Percentiles rank a stretch among this genome's conserved stretches.
Conservation (phyloP, 2,797 vertebrate genomes). For the Brachyrhaphis roseni region DNA sequence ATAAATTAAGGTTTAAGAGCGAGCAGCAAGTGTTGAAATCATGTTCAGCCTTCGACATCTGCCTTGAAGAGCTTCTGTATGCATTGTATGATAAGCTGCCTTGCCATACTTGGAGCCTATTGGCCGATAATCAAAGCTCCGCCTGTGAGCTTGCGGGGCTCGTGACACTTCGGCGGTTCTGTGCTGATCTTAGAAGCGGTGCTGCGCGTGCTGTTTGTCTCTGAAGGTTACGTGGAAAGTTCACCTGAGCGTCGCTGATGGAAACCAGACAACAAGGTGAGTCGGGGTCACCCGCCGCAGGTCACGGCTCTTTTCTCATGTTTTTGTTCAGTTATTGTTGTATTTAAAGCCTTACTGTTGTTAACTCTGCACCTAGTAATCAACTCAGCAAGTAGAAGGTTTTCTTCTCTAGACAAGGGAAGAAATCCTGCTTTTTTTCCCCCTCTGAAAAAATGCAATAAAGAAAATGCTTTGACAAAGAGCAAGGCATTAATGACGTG, state of each 20-base stretch:
- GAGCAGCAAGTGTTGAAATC: neutral
- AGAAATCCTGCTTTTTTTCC: too few species aligned
- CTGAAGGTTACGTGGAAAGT: conserved; percentile 15
- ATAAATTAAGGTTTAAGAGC: neutral
- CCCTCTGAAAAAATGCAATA: too few species aligned
- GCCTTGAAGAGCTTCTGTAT: neutral
- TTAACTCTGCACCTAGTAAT: neutral
- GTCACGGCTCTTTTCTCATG: too few species aligned
- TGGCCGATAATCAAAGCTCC: conserved; percentile 59
- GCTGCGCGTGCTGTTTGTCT: conserved; percentile 33
- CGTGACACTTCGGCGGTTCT: conserved; percentile 51
- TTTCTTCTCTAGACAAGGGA: neutral
- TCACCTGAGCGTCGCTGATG: conserved; percentile 63
- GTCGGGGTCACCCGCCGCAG: conserved; percentile 13
- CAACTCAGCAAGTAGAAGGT: neutral
- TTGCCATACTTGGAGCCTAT: conserved; percentile 22
- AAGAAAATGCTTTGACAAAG: too few species aligned
- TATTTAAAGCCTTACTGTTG: neutral
- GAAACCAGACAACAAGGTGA: conserved; percentile 82
- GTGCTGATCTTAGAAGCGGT: conserved; percentile 20
- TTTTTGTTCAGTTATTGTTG: neutral
- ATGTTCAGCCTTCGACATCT: neutral
- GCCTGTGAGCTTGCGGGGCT: conserved; percentile 41
- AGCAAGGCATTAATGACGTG: too few species aligned
- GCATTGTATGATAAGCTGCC: neutral